Evolutionary conservation across 1,140 invertebrate genomes (phyloP), one percentile per base, ranked within the genome.

Genomic region (Pinna nobilis): DNA sequence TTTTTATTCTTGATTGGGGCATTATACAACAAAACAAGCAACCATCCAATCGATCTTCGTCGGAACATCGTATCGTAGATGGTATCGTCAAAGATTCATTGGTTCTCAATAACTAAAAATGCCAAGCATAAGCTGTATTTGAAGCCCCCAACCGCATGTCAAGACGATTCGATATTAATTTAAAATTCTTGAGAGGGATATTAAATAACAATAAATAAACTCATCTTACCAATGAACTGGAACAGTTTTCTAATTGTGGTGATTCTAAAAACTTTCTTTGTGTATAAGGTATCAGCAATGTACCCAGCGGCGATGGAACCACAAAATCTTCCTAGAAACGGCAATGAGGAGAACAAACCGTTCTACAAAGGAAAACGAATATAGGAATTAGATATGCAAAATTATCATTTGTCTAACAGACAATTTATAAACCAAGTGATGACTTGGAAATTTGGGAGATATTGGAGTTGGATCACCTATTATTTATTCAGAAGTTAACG

Each of bases 271-370:
- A 47, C 28, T 44, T 47, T 44, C 32, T 33, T 59, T 1, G 44
- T 33, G 32, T 50, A 39, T 47, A 74, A 18, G 1, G 20, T 50
- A 41, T 80, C 78, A 30, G 78, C 74, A 6, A 80, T 11, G 32
- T 63, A 57, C 1, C 71, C 70, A 44, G 71, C 66, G 0, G 50
- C n/a, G 3, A 74, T 39, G 3, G 66, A 18, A 2, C 39, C 64
- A 11, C 74, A 15, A 11, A 80, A 63, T 18, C 74, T 53, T 30
- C 67, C 55, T 35, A 80, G 67, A 30, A 77, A 80, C 13, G 74
- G 78, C 11, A 77, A 18, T n/a, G 74, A 70, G 0, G 78, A 77
- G 39, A 77, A 15, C 13, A 80, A 39, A 15, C 78, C 78, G 59
- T 74, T 80, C 78, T 80, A 39, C 1, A 57, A 53, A 11, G 4